Evolutionary conservation across 2,888 invertebrate species (phyloP), one percentile per base, ranked within the genome.

Genomic region (Dorcus hopei): DNA sequence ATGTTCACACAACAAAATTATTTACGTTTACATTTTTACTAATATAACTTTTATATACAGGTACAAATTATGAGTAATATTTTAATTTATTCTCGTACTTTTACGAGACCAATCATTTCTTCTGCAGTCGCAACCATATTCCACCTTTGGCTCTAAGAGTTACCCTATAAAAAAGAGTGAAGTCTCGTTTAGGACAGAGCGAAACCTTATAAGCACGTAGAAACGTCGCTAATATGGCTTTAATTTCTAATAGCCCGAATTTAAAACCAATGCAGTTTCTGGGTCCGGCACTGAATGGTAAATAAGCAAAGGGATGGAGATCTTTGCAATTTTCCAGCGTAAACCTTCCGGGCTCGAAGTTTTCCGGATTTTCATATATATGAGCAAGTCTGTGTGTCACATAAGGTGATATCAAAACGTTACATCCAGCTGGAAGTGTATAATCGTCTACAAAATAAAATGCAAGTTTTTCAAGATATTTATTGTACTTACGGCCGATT

Each of bases 251-350:
- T 42, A 56, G 51, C 6, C 57, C 60, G 16, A 60, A 60, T 47
- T 60, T 60, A 38, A 57, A 57, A 33, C 60, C 89, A 19, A 89
- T 88, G 73, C 89, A 89, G 63, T 88, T 88, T 63, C 89, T 83
- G 0, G 88, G 88, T 3, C 89, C 89, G 38, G 89, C 89, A 49
- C 87, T 88, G 80, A 89, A 89, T 0, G 89, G 89, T 41, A 89
- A 84, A 70, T 84, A 89, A 66, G 88, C 86, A 73, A 88, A 89
- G 69, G 87, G 89, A 66, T 89, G 89, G 48, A 89, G 81, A 60
- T 85, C 84, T 45, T 84, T 83, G n/a, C 86, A 85, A 58, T 84
- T 85, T 68, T 89, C 88, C 0, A 88, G 87, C 3, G 60, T 53
- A 53, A 60, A 60, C 38, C 60, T 40, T 14, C 54, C 60, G 3